Evolutionary conservation across 2,797 vertebrate genomes (phyloP), one percentile per base, ranked within the genome.

Genomic region (Toxotes lorentzi): DNA sequence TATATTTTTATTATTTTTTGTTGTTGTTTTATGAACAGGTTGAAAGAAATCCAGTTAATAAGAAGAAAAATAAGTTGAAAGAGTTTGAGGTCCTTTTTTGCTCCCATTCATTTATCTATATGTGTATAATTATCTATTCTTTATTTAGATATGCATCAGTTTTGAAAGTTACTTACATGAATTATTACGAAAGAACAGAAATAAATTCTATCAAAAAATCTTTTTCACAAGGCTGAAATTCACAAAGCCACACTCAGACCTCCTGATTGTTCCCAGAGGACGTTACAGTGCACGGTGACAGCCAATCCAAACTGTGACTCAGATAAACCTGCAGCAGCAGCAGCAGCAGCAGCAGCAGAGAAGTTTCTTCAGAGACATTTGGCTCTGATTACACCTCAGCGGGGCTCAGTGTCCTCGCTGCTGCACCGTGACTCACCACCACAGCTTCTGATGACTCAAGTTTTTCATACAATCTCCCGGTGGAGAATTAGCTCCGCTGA

Each of bases 391-490:
- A 73, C 40, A 35, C 21, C 70, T 59, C 62, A 21, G 76, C 50
- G 16, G 43, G 53, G 38, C 78, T 82, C 70, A 0, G 34, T 11
- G 75, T 63, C 59, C 60, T 57, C 62, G 56, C 27, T 21, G 64
- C 66, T 43, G 54, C 68, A 27, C 68, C 41, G 32, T 67, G 82
- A 76, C 64, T 83, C 64, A 69, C 13, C 71, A 12, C 32, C 4
- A 23, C 34, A 8, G 27, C 48, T 70, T 7, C 19, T 67, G 45
- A 17, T 83, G 85, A 87, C 83, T 84, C 79, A 69, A 68, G 68
- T 21, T 64, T 64, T 73, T 17, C 40, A 58, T 17, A 35, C 69
- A 56, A 30, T 21, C 59, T 59, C 65, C 58, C 2, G 16, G 19
- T 2, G 73, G 23, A 38, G 84, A 70, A 48, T 51, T 21, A 47